phyloP scores from a whole-genome alignment of 2,797 vertebrate species.

The Phrynocephalus vlangalii region DNA sequence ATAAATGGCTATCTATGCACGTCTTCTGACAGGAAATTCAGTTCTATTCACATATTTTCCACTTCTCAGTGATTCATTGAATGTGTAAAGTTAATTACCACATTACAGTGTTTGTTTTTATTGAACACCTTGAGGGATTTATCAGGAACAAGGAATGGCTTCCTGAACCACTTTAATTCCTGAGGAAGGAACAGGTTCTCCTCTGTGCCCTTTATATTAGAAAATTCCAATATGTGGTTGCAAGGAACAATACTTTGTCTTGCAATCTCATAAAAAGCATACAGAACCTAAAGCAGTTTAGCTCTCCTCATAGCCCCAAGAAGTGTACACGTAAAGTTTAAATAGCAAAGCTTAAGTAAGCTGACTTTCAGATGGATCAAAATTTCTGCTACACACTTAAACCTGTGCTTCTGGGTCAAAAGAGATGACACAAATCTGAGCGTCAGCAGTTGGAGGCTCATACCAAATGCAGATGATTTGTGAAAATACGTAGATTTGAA shows the following conservation, averaged over 20 bases:
- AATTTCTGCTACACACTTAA: not conserved
- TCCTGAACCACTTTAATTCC: not conserved
- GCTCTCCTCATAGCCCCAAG: not conserved
- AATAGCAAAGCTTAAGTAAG: not conserved
- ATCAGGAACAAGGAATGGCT: not conserved
- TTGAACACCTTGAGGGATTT: not conserved
- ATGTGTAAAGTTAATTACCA: not conserved
- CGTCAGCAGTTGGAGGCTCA: not conserved
- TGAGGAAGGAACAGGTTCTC: not conserved
- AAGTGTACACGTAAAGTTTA: not conserved
- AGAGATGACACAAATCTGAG: not conserved
- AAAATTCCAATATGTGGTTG: not conserved
- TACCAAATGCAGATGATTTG: not conserved
- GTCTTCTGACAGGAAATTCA: not conserved
- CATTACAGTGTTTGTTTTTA: not conserved
- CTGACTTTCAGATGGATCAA: conserved; percentile 4
- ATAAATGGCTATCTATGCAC: not conserved
- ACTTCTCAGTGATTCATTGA: not conserved
- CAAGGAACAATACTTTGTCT: not conserved
- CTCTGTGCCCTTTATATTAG: not conserved
- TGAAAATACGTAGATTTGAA: accelerated
- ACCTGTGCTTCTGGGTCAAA: not conserved
- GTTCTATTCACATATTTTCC: not conserved
- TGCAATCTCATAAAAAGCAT: not conserved
- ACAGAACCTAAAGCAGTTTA: not conserved